phyloP scores from a whole-genome alignment of 2,888 invertebrate genomes.

The Thymelicus acteon region DNA sequence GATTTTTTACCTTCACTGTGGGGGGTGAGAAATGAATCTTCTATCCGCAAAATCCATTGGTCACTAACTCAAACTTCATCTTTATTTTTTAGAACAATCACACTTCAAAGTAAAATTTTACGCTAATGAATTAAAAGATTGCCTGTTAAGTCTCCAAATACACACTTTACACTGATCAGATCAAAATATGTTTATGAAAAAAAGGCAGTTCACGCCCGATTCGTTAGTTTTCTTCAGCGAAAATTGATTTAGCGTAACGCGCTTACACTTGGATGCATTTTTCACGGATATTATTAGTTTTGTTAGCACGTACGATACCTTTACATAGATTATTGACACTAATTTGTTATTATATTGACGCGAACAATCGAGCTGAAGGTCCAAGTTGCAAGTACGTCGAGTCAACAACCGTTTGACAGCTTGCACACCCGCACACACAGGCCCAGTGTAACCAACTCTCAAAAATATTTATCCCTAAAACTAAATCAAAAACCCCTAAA shows the following conservation, averaged over 20 bases:
- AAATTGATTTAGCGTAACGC: slow-evolving; percentile 24
- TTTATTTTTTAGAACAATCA: slow-evolving; percentile 38
- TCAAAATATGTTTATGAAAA: slow-evolving; percentile 41
- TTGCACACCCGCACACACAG: slow-evolving; percentile 38
- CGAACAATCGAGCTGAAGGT: slow-evolving; percentile 31
- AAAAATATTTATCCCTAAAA: too few relatives aligned
- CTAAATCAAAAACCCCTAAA: too few relatives aligned
- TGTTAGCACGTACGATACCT: slow-evolving; percentile 23
- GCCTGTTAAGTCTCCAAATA: slow-evolving; percentile 5
- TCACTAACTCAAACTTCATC: slow-evolving; percentile 38
- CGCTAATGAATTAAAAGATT: slow-evolving; percentile 18
- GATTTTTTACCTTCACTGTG: slow-evolving; percentile 62
- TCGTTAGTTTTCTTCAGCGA: slow-evolving; percentile 31
- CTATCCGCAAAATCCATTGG: slow-evolving; percentile 55
- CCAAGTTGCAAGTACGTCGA: slow-evolving; percentile 40
- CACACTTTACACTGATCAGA: slow-evolving; percentile 33
- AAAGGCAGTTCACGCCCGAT: slow-evolving; percentile 40
- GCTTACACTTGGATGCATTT: slow-evolving; percentile 22
- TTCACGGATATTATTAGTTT: slow-evolving; percentile 34
- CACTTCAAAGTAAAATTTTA: slow-evolving; percentile 37
- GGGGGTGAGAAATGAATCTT: slow-evolving; percentile 51
- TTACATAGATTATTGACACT: slow-evolving; percentile 44
- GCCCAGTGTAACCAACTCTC: too few relatives aligned
- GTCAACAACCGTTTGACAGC: slow-evolving; percentile 81
- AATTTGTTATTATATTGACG: slow-evolving; percentile 46